Evolutionary conservation across 2,113 vertebrate genomes (phyloP).

Genomic region (Sinocyclocheilus maitianheensis): DNA sequence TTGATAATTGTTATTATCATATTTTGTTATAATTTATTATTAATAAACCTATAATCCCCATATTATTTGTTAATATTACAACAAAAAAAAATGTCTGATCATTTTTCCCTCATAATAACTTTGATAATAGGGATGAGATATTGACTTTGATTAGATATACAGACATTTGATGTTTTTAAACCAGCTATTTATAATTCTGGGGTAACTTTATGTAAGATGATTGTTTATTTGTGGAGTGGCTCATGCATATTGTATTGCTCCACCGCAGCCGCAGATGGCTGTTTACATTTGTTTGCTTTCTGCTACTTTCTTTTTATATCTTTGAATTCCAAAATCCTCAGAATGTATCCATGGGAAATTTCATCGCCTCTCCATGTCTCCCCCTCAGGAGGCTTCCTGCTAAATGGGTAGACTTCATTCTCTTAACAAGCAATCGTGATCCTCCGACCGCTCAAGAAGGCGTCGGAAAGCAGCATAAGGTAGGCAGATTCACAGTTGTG

Average conservation of each 20-base stretch:
- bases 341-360: slow-evolving; percentile 40
- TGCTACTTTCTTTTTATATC: slow-evolving; percentile 31
- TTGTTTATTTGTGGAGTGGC: neutral
- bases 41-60: neutral
- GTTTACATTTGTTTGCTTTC: slow-evolving; percentile 42
- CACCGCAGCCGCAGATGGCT: neutral
- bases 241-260: slow-evolving; percentile 11
- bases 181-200: neutral
- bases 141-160: neutral
- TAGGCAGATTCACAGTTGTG: slow-evolving; percentile 10
- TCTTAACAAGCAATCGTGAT: slow-evolving; percentile 44
- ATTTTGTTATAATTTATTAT: neutral
- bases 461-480: neutral
- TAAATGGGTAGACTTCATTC: slow-evolving; percentile 11
- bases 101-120: neutral
- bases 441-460: slow-evolving; percentile 5
- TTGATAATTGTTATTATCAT: neutral
- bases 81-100: neutral
- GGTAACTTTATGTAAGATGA: neutral
- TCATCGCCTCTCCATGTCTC: neutral
- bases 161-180: neutral
- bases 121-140: neutral
- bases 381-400: slow-evolving; percentile 22
- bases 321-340: slow-evolving; percentile 13
- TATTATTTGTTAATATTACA: neutral